Percentiles rank a stretch among this genome's conserved stretches.
phyloP scores from a whole-genome alignment of 2,113 vertebrate genomes.

The Pteropus alecto region DNA sequence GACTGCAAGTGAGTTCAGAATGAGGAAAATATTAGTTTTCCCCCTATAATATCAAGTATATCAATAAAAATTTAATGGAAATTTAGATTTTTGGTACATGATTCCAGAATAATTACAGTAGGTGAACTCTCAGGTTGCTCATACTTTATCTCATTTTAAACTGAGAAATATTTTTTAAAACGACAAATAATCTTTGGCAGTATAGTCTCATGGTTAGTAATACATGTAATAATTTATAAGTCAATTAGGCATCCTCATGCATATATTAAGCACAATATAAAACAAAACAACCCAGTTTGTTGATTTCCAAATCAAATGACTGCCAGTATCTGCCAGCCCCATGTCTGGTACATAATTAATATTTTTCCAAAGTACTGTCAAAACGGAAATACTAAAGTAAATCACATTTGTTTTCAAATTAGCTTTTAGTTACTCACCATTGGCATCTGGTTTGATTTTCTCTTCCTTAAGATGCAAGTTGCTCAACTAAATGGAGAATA shows the following conservation, averaged over 20 bases:
- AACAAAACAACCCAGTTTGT: background rate
- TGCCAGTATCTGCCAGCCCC: background rate
- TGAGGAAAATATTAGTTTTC: background rate
- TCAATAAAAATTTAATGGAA: slow-evolving; percentile 10
- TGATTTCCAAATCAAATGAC: background rate
- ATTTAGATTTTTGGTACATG: background rate
- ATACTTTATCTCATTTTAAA: slow-evolving; percentile 13
- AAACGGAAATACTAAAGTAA: slow-evolving; percentile 1
- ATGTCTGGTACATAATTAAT: background rate
- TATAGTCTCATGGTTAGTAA: background rate
- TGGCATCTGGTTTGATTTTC: slow-evolving; percentile 87
- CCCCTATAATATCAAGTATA: background rate
- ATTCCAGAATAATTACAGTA: slow-evolving; percentile 46
- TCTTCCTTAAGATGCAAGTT: slow-evolving; percentile 91
- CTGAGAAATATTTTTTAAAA: background rate
- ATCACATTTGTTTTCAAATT: slow-evolving; percentile 46
- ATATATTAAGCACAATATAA: background rate
- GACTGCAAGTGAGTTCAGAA: background rate
- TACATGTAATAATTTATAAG: slow-evolving; percentile 2
- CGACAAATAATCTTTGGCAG: background rate
- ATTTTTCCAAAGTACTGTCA: background rate
- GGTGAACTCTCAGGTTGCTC: slow-evolving; percentile 9
- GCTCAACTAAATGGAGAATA: slow-evolving; percentile 85
- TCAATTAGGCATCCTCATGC: background rate
- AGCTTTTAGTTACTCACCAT: slow-evolving; percentile 84